phyloP scores from a whole-genome alignment of 2,113 vertebrate genomes.

The Menura novaehollandiae region DNA sequence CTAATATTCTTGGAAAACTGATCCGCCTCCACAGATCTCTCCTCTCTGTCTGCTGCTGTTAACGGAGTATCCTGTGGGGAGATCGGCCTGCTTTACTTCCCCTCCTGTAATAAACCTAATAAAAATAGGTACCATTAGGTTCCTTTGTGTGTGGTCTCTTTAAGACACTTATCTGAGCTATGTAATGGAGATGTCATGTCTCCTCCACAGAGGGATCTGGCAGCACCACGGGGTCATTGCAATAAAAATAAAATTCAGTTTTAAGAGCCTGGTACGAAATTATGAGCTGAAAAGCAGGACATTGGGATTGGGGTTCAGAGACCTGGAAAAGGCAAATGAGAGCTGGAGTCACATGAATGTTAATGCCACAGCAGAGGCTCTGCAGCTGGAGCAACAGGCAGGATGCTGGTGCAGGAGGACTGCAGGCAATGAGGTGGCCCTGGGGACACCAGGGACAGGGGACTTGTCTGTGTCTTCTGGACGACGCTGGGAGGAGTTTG shows the following conservation, averaged over 20 bases:
- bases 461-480: background rate
- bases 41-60: constrained; percentile 53
- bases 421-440: rapidly evolving
- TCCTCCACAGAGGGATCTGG: constrained; percentile 15
- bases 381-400: background rate
- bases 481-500: background rate
- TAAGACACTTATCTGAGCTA: constrained; percentile 52
- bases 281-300: background rate
- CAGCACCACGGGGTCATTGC: constrained; percentile 6
- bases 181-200: constrained; percentile 66
- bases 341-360: background rate
- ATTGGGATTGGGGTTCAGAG: background rate
- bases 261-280: constrained; percentile 7
- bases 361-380: background rate
- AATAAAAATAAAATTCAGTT: constrained; percentile 50
- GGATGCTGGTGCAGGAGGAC: background rate
- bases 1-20: constrained; percentile 67
- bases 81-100: constrained; percentile 41
- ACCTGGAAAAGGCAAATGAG: background rate
- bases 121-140: constrained; percentile 63
- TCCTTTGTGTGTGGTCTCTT: constrained; percentile 63
- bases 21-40: constrained; percentile 58
- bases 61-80: constrained; percentile 62
- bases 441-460: background rate
- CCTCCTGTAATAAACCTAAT: constrained; percentile 64